Evolutionary conservation across 2,797 vertebrate genomes (phyloP).

Genomic region (Podarcis siculus): DNA sequence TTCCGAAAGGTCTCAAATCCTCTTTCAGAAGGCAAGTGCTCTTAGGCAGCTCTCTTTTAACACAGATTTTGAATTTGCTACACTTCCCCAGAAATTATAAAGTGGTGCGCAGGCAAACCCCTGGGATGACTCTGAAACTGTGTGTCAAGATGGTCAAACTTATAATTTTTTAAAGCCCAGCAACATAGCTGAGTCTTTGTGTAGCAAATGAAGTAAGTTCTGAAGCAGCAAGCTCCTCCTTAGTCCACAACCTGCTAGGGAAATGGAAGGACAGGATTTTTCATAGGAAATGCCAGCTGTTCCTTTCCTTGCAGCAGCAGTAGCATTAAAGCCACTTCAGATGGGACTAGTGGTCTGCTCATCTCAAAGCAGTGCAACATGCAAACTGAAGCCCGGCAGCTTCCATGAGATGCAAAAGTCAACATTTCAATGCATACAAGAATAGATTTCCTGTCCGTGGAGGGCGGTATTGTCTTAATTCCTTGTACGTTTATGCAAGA

Average conservation of each 20-base stretch:
- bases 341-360: background rate
- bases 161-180: background rate
- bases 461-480: background rate
- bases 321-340: background rate
- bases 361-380: background rate
- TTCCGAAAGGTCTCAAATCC: no score
- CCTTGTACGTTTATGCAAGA: background rate
- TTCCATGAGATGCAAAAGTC: background rate
- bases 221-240: background rate
- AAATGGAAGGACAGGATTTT: background rate
- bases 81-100: background rate
- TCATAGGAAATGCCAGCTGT: background rate
- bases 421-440: background rate
- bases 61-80: background rate
- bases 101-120: no score
- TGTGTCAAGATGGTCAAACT: background rate
- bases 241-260: background rate
- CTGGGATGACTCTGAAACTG: background rate
- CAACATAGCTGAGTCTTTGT: background rate
- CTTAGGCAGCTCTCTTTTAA: background rate
- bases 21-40: no score
- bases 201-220: background rate
- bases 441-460: background rate
- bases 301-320: background rate
- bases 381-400: background rate